Evolutionary conservation across 2,888 invertebrate genomes (phyloP).

Genomic region (Eupithecia subumbrata): DNA sequence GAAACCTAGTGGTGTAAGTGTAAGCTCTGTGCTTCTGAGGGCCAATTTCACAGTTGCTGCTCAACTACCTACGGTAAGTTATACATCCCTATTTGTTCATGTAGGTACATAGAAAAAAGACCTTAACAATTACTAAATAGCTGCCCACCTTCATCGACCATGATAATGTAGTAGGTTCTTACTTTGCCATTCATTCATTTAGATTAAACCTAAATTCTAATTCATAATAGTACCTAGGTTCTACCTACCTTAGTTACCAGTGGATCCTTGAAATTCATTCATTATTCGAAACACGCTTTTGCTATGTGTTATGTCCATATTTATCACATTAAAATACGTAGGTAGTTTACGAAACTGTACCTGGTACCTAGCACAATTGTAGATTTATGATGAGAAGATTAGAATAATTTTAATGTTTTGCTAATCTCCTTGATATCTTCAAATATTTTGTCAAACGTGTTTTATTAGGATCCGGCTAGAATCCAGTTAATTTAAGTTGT

Average conservation of each 20-base stretch:
- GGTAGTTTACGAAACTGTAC: not conserved
- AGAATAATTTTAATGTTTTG: not conserved
- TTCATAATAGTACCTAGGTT: not conserved
- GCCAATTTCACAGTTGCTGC: slow-evolving; percentile 66
- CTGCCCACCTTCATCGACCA: not conserved
- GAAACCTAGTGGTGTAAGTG: slow-evolving; percentile 53
- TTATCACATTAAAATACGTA: not conserved
- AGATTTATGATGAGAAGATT: not conserved
- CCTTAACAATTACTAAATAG: not conserved
- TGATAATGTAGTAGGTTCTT: not conserved
- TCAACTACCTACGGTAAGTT: slow-evolving; percentile 60
- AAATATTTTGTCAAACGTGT: not conserved
- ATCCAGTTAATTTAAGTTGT: not conserved
- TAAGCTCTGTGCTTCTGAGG: slow-evolving; percentile 53
- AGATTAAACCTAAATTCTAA: not conserved
- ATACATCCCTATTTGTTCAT: not conserved
- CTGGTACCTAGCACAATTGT: not conserved
- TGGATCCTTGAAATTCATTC: not conserved
- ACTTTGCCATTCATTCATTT: not conserved
- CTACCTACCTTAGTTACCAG: not conserved
- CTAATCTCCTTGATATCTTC: not conserved
- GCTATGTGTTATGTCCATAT: not conserved
- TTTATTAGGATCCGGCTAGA: not conserved
- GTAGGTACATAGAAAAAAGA: not conserved
- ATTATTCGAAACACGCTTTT: not conserved